These are phyloP conservation scores for Drosophila limbata DNA, from an alignment of 2,888 invertebrate genomes.

Conservation along the genomic window DNA sequence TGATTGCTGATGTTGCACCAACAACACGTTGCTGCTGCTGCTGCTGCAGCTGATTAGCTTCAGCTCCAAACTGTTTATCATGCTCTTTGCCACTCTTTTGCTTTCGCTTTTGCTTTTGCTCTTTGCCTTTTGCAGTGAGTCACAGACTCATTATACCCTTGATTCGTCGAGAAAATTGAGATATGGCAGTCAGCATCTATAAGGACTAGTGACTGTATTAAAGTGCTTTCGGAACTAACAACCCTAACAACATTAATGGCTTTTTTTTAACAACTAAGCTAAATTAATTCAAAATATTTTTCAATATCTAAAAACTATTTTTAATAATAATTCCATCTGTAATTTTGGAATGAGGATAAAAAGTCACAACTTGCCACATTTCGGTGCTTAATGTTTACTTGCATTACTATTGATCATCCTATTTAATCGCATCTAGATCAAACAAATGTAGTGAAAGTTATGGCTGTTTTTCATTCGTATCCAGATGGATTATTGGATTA, in stretches of 20 bases:
- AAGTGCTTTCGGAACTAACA: not conserved
- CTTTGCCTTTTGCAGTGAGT: not conserved
- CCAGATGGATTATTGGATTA: no score
- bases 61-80: constrained; percentile 54
- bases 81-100: constrained; percentile 24
- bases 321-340: no score
- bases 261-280: no score
- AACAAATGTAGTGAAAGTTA: no score
- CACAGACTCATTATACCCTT: constrained; percentile 30
- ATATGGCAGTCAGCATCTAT: no score
- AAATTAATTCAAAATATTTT: no score
- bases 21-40: constrained; percentile 43
- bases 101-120: not conserved
- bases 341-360: no score
- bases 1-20: constrained; percentile 9
- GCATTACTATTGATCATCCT: not conserved
- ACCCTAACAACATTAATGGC: no score
- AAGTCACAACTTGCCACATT: no score
- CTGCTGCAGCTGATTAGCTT: constrained; percentile 72
- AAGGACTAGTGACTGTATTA: not conserved
- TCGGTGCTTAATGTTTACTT: not conserved
- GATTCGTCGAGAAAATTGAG: not conserved
- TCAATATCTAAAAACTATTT: no score
- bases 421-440: not conserved
- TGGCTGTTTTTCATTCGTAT: no score